phyloP scores from a whole-genome alignment of 2,797 vertebrate species.

The Parotocinclus haroldoi region DNA sequence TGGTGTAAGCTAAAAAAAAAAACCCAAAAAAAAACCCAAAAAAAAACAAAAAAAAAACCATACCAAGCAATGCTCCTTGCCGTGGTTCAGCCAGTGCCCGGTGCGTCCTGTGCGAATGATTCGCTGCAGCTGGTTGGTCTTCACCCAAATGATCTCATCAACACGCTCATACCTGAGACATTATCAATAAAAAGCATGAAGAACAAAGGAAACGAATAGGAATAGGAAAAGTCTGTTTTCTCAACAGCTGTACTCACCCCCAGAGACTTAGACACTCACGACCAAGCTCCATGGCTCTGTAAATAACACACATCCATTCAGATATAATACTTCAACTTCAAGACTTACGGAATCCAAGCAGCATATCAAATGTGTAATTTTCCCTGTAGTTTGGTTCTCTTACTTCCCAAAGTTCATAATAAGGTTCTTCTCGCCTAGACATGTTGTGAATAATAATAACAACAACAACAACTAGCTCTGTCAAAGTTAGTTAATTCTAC shows the following conservation, averaged over 20 bases:
- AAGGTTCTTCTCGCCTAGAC: too few relatives aligned
- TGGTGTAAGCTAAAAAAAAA: too few relatives aligned
- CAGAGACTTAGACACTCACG: conserved; percentile 89
- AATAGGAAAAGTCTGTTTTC: background rate
- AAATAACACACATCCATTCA: conserved; percentile 14
- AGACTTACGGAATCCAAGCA: background rate
- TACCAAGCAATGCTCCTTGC: conserved; percentile 92
- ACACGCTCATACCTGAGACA: conserved; percentile 83
- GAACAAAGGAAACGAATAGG: background rate
- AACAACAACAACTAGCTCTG: too few relatives aligned
- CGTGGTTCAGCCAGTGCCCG: conserved; percentile 91
- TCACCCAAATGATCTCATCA: conserved; percentile 95
- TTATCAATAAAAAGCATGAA: background rate
- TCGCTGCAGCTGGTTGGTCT: conserved; percentile 91
- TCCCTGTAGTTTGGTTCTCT: too few relatives aligned
- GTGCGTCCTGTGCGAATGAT: conserved; percentile 91
- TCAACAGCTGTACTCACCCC: conserved; percentile 73
- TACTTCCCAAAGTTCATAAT: too few relatives aligned
- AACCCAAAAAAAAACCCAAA: too few relatives aligned
- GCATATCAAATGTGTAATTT: too few relatives aligned
- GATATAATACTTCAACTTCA: background rate
- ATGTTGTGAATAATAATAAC: too few relatives aligned
- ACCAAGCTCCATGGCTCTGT: conserved; percentile 90
- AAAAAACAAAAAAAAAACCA: background rate
- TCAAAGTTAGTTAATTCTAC: too few relatives aligned